Evolutionary conservation across 2,797 vertebrate genomes (phyloP), one percentile per base, ranked within the genome.

Genomic region (Aeoliscus strigatus): DNA sequence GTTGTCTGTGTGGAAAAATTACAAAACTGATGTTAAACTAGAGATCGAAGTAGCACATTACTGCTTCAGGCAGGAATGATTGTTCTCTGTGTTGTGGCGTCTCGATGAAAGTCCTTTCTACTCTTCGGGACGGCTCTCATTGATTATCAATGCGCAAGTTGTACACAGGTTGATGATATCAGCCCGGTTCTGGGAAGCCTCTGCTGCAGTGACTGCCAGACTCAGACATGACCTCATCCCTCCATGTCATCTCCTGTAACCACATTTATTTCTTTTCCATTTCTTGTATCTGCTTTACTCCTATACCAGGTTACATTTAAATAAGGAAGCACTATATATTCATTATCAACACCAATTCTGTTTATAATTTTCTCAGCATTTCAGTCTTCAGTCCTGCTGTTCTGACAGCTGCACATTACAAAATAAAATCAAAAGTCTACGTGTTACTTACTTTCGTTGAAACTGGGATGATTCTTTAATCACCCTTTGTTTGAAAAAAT

Each of bases 171-270:
- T 28, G 54, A 66, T 80, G 79, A 82, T 76, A 81, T 82, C 81
- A 83, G 66, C 70, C 71, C 28, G n/a, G 64, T 77, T 79, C 73
- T 77, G 67, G 72, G 56, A 79, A 77, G 73, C 50, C 70, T 52
- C 39, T 15, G 2, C 33, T 36, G 38, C 39, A 41, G 28, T 68
- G 47, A 58, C 34, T 14, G 60, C 41, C 70, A 77, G 64, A 70
- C 57, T 29, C 72, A 79, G 80, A 82, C 83, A 73, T 83, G 74
- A 82, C 74, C 75, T 82, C 83, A 82, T 63, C 55, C 33, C 18
- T 29, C 33, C 0, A 8, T 33, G 54, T 53, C 55, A n/a, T 4
- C 27, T 16, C 6, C 39, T 14, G n/a, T 12, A 48, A 37, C 41
- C 8, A 15, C 6, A 51, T 37, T 39, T 3, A 14, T 26, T 26